Evolutionary conservation across 2,113 vertebrate species (phyloP).

Genomic region (Rhinoptilus africanus): DNA sequence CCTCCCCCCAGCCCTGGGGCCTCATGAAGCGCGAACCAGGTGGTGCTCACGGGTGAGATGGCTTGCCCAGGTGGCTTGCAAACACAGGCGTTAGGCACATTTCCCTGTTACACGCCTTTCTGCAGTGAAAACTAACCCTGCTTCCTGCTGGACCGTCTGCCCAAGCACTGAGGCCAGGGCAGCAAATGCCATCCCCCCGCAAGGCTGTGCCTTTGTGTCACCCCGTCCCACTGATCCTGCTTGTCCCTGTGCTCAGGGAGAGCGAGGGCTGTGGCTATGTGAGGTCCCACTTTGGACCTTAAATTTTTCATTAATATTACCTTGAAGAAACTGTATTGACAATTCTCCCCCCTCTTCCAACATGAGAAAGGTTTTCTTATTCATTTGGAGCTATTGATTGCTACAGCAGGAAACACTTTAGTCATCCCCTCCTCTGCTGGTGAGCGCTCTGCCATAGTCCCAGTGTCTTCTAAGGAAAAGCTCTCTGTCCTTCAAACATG

Average conservation of each 20-base stretch:
- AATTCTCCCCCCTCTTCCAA: neutral
- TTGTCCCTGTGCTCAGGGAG: neutral
- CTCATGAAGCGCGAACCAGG: neutral
- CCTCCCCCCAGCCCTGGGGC: neutral
- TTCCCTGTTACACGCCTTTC: neutral
- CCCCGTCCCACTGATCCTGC: neutral
- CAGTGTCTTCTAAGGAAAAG: neutral
- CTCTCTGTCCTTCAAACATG: neutral
- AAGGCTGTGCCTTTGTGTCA: neutral
- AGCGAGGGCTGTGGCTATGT: neutral
- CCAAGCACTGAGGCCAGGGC: neutral
- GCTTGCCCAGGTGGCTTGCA: accelerated
- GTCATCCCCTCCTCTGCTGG: neutral
- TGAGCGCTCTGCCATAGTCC: neutral
- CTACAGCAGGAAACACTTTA: neutral
- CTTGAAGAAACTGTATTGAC: neutral
- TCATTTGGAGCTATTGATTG: neutral
- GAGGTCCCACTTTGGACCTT: neutral
- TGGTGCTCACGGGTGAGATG: accelerated
- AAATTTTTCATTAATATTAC: neutral
- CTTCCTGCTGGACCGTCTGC: accelerated
- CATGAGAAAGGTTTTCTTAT: neutral
- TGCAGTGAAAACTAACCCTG: neutral
- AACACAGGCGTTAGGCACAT: neutral
- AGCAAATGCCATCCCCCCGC: neutral